Base-by-base conservation (phyloP, 2,888 invertebrate genomes). In the Pandemis cinnamomeana region DNA sequence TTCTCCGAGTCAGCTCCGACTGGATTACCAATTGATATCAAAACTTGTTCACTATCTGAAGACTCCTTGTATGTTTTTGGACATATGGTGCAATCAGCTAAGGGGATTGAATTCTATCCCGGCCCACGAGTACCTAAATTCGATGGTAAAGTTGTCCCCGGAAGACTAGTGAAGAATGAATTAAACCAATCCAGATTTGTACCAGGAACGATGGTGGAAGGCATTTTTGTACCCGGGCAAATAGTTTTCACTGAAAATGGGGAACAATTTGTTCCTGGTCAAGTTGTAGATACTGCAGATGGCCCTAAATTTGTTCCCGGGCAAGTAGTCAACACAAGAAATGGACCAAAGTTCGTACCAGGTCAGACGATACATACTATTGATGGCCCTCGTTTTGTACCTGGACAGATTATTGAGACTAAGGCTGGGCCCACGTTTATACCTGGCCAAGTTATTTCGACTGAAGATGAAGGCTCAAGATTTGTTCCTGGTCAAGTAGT, bases 251-350 rank as follows among this genome's bases (percentile, higher is more conserved):
- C 96, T 7, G 96, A 96, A 82, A 95, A 95, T 75, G 96, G 96
- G 6, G 96, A 96, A 79, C 96, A 96, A 78, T 96, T 96, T 82
- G 95, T 96, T 5, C 96, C 96, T 0, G 96, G 96, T 0, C 96
- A 96, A 90, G 96, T 96, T 0, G 95, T 96, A n/a, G 96, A 96
- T 80, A 96, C 96, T 2, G 92, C 94, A 66, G 95, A 95, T 79
- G 95, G 96, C 36, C 95, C 96, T 0, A 96, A 97, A 85, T 97
- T 97, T 85, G 96, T 97, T 15, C 96, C 97, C 4, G 97, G 97
- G 2, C 96, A 97, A 91, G 96, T 97, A 80, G 96, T 97, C 0
- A 96, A 96, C 81, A 96, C 96, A 0, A 94, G 95, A 82, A 94
- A 93, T 63, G 96, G 96, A 7, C 94, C 95, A 0, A 96, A 96